Base-by-base conservation (phyloP, 1,140 invertebrate genomes). In the Drosophila bifasciata region DNA sequence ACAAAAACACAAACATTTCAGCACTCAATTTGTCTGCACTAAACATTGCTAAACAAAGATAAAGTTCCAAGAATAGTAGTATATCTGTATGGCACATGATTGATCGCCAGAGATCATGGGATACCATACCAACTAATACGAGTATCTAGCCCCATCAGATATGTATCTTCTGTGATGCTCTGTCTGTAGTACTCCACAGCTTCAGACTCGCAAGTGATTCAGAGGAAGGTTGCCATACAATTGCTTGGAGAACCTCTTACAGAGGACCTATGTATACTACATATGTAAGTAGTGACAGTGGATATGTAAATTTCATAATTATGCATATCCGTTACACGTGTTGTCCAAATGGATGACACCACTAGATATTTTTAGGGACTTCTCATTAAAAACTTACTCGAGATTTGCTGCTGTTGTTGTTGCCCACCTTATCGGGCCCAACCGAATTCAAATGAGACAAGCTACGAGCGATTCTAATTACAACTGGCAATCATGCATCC, bases 401-500 rank as follows among this genome's bases (percentile, higher is more conserved):
- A 53, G 32, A 71, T 58, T 60, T 43, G 13, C 28, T 23, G 17
- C 41, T 70, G 56, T 61, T 53, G 8, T 6, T 21, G 15, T 19
- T 28, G n/a, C 17, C 15, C n/a, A n/a, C n/a, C 25, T 51, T 72
- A 72, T 72, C 69, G 43, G 0, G 8, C 2, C 5, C 5, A 1
- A 3, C 2, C 43, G 19, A 68, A 55, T 68, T 68, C 56, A 17
- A 68, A 68, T 67, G 64, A 52, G 11, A 6, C 16, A 7, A 16
- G 16, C n/a, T 39, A 0, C 6, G 3, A 39, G n/a, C n/a, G 28
- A 1, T 23, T 63, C 40, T 23, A 67, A 68, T 80, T 62, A 71
- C 64, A 41, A 64, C 21, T 25, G 16, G 15, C 15, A 56, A 71
- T 28, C 55, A 6, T 55, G 43, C 70, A 74, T 61, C 43, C n/a